Conservation (phyloP, 2,888 invertebrate species). For the Doris montereyensis region DNA sequence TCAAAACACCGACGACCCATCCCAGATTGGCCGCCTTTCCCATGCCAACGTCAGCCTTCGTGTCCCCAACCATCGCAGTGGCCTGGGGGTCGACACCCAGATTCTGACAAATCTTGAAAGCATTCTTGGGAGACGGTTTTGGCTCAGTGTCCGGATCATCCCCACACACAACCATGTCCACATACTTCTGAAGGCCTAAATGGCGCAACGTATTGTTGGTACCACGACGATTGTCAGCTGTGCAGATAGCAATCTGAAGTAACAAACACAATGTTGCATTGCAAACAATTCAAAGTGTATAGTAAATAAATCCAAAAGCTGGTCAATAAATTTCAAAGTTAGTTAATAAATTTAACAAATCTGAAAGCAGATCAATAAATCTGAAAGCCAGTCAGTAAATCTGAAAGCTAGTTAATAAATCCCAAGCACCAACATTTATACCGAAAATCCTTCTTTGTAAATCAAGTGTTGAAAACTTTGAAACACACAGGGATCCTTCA, state of each 20-base stretch:
- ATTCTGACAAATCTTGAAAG: slow-evolving; percentile 66
- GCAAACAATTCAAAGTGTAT: too few relatives aligned
- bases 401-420: too few relatives aligned
- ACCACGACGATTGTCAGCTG: slow-evolving; percentile 71
- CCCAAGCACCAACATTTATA: too few relatives aligned
- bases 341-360: too few relatives aligned
- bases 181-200: slow-evolving; percentile 56
- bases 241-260: slow-evolving; percentile 71
- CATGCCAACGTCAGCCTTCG: slow-evolving; percentile 74
- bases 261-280: too few relatives aligned
- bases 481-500: too few relatives aligned
- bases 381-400: too few relatives aligned
- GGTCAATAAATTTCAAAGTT: too few relatives aligned
- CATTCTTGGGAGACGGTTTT: slow-evolving; percentile 73
- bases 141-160: slow-evolving; percentile 72
- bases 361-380: too few relatives aligned
- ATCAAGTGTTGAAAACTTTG: too few relatives aligned
- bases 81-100: slow-evolving; percentile 59
- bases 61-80: slow-evolving; percentile 74
- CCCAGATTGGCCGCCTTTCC: slow-evolving; percentile 72
- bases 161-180: slow-evolving; percentile 74
- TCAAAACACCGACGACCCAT: slow-evolving; percentile 73
- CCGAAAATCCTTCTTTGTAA: too few relatives aligned
- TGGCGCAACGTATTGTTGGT: slow-evolving; percentile 55
- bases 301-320: too few relatives aligned